Conservation (phyloP, 2,888 invertebrate species). For the Drosophila neoperkinsi region DNA sequence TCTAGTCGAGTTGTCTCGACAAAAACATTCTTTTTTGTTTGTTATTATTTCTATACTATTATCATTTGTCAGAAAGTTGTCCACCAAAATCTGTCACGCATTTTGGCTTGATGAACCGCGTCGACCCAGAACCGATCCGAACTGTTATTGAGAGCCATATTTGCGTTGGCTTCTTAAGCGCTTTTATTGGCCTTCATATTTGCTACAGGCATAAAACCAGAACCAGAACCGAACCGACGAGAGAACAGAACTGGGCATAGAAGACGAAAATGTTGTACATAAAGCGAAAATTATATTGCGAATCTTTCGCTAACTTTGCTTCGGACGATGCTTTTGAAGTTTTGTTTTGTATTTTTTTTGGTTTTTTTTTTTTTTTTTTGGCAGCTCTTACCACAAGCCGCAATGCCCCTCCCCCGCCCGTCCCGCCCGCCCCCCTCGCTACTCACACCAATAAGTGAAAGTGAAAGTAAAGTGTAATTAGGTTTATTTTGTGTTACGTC, state of each 20-base stretch:
- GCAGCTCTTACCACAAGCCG: slow-evolving; percentile 19
- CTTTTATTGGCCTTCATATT: slow-evolving; percentile 73
- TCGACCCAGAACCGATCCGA: slow-evolving; percentile 7
- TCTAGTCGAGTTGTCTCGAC: not conserved
- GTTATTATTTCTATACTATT: not conserved
- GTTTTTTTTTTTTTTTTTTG: slow-evolving; percentile 7
- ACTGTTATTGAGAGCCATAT: slow-evolving; percentile 10
- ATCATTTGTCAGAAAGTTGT: slow-evolving; percentile 26
- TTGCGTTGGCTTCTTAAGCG: slow-evolving; percentile 65
- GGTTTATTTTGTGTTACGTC: slow-evolving; percentile 74
- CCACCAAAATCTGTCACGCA: slow-evolving; percentile 54
- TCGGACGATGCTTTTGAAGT: slow-evolving; percentile 74
- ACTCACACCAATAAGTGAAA: slow-evolving; percentile 53
- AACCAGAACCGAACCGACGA: slow-evolving; percentile 9
- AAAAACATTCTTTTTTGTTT: not conserved
- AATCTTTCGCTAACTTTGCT: slow-evolving; percentile 58
- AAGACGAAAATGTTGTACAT: slow-evolving; percentile 50
- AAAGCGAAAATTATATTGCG: slow-evolving; percentile 70
- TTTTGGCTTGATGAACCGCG: slow-evolving; percentile 39
- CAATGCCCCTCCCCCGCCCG: not conserved
- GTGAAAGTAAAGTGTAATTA: slow-evolving; percentile 79
- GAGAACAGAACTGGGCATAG: not conserved
- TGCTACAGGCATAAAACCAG: slow-evolving; percentile 55
- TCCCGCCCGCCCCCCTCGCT: not conserved
- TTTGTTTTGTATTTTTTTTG: slow-evolving; percentile 1